Percentiles rank a stretch among this genome's conserved stretches.
These are phyloP conservation scores for Cephus cinctus DNA, from an alignment of 1,140 invertebrate species.

Conservation along the genomic window DNA sequence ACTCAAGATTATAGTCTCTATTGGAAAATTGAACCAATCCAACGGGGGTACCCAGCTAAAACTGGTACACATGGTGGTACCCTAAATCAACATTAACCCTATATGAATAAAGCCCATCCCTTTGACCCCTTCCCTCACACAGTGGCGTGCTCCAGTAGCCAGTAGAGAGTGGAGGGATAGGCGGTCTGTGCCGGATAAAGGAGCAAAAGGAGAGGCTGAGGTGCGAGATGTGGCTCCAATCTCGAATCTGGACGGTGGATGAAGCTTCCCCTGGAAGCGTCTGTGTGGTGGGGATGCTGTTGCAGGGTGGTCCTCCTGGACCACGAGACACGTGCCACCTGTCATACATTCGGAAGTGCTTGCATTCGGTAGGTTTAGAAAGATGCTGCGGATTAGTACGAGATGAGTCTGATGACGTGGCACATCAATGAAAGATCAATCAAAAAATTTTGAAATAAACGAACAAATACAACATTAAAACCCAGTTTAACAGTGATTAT, in stretches of 20 bases:
- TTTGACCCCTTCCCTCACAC: constrained; percentile 27
- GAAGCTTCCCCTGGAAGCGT: constrained; percentile 23
- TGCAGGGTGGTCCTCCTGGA: constrained; percentile 34
- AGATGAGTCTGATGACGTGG: constrained; percentile 16
- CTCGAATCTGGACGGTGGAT: constrained; percentile 22
- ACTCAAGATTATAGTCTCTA: no score
- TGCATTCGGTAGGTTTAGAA: constrained; percentile 29
- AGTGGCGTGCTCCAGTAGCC: constrained; percentile 13
- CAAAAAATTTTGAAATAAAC: neutral
- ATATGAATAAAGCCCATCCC: constrained; percentile 9
- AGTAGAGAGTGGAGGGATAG: no score
- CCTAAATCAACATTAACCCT: neutral
- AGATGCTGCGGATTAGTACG: constrained; percentile 28
- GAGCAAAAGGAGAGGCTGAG: constrained; percentile 12
- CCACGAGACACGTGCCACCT: constrained; percentile 39
- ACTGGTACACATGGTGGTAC: no score
- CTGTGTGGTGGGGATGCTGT: constrained; percentile 28
- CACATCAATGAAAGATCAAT: neutral
- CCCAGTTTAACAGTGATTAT: no score
- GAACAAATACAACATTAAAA: no score
- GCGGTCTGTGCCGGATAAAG: no score
- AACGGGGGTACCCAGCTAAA: no score
- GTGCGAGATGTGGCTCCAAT: constrained; percentile 25
- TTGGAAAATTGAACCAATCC: no score
- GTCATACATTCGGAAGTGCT: constrained; percentile 36